Evolutionary conservation across 2,113 vertebrate species (phyloP), one percentile per base, ranked within the genome.

Genomic region (Rousettus leschenaultii): DNA sequence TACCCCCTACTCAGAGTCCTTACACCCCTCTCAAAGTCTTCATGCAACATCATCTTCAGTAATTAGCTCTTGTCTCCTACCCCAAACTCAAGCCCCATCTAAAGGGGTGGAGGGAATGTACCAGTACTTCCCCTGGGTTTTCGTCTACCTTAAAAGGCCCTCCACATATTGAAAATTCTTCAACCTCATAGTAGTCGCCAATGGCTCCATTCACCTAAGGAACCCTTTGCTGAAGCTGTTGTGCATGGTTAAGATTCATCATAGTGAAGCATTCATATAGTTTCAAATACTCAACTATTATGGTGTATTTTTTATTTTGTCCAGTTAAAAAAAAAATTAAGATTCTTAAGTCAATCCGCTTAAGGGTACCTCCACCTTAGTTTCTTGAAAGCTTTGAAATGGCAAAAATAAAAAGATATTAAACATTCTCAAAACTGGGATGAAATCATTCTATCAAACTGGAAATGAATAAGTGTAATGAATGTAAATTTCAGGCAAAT

Each of bases 381-480:
- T 90, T 92, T 80, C 75, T 74, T 79, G 26, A 84, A 95, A 95
- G 63, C 14, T 57, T 91, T 53, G 61, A 85, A 59, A 79, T 75
- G 65, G 68, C n/a, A 57, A 68, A 68, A 63, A 88, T 38, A 61
- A 68, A 40, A 83, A 6, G 33, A 73, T 74, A 12, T 66, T 35
- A 94, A 82, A 63, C 19, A 51, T 94, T 94, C 77, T 91, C 13
- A 1, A 92, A 84, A 85, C 70, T 51, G 70, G 75, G 79, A 70
- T 94, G 84, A 86, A 91, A 63, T 80, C 65, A 48, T 73, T 83
- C 79, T 59, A 74, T 80, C 51, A 65, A 43, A 61, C 89, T 87
- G 80, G 90, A 94, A 91, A 91, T 71, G 85, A 92, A 4, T 53
- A 65, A 88, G 35, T 65, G n/a, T 82, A 78, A 90, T 55, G 75